Conservation (phyloP, 2,797 vertebrate species). For the Amniataba percoides region DNA sequence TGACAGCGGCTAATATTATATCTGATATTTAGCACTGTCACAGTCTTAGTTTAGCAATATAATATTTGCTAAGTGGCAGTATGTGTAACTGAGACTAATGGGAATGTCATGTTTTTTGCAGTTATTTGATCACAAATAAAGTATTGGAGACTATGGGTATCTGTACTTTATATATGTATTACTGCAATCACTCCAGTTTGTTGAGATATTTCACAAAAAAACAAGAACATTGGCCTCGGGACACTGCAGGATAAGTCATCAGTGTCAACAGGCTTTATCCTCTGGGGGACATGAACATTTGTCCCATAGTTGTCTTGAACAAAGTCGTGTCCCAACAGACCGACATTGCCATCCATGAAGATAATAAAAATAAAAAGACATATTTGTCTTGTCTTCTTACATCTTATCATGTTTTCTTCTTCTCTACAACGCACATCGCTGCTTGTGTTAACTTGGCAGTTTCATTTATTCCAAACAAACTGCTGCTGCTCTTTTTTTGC, state of each 20-base stretch:
- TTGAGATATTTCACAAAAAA: background rate
- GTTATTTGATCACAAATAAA: background rate
- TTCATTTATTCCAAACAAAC: slow-evolving; percentile 8
- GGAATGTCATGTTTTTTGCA: background rate
- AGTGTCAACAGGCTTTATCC: background rate
- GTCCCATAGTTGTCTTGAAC: background rate
- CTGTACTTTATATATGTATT: background rate
- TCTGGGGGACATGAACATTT: background rate
- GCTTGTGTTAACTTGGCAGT: slow-evolving; percentile 3
- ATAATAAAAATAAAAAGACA: background rate
- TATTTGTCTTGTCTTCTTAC: background rate
- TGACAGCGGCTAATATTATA: no score
- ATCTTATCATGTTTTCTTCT: background rate
- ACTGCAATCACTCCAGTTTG: background rate
- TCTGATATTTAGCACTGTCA: background rate
- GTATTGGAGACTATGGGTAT: background rate
- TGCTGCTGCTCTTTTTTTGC: slow-evolving; percentile 4
- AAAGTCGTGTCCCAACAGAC: background rate
- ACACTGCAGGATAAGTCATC: background rate
- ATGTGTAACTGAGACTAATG: background rate
- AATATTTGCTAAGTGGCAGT: background rate
- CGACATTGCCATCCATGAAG: background rate
- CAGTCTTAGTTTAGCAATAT: background rate
- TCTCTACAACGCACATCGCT: background rate
- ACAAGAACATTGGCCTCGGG: background rate